Evolutionary conservation across 1,140 invertebrate species (phyloP).

Genomic region (Drosophila punjabiensis): DNA sequence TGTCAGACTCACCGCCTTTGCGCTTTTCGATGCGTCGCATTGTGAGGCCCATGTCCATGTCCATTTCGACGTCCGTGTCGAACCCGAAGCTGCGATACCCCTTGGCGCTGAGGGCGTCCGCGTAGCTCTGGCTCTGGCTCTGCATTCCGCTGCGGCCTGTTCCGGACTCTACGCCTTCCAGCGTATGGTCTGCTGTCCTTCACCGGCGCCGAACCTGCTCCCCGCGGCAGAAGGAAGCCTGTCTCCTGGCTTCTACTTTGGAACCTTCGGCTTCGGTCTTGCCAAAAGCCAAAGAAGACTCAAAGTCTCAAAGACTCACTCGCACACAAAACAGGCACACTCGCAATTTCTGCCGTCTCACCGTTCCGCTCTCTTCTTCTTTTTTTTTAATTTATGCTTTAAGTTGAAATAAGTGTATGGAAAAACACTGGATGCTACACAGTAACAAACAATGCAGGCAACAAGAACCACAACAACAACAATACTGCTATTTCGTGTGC

Average conservation of each 20-base stretch:
- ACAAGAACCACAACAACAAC: conserved; percentile 41
- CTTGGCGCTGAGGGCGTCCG: conserved; percentile 77
- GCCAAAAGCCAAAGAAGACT: not conserved
- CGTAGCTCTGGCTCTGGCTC: conserved; percentile 63
- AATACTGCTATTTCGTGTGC: conserved; percentile 69
- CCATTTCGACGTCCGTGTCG: conserved; percentile 84
- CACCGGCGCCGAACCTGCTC: conserved; percentile 6
- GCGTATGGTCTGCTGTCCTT: conserved; percentile 4
- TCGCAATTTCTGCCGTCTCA: not conserved
- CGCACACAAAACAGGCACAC: not conserved
- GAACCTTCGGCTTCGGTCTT: conserved; percentile 18
- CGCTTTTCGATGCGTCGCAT: conserved; percentile 74
- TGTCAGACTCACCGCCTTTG: conserved; percentile 73
- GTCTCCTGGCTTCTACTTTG: not conserved
- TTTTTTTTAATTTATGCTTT: not conserved
- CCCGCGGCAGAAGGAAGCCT: not conserved
- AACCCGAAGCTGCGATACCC: conserved; percentile 83
- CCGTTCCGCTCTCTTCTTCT: not conserved
- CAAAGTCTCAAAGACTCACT: not conserved
- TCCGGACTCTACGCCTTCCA: conserved; percentile 3
- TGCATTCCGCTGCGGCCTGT: conserved; percentile 58
- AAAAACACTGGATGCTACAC: conserved; percentile 22
- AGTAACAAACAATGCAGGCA: conserved; percentile 41
- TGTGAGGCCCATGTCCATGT: conserved; percentile 70
- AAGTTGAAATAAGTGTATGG: not conserved